Percentiles rank a stretch among this genome's conserved stretches.
These are phyloP conservation scores for Synchiropus splendidus DNA, from an alignment of 2,113 vertebrate species.

Conservation along the genomic window DNA sequence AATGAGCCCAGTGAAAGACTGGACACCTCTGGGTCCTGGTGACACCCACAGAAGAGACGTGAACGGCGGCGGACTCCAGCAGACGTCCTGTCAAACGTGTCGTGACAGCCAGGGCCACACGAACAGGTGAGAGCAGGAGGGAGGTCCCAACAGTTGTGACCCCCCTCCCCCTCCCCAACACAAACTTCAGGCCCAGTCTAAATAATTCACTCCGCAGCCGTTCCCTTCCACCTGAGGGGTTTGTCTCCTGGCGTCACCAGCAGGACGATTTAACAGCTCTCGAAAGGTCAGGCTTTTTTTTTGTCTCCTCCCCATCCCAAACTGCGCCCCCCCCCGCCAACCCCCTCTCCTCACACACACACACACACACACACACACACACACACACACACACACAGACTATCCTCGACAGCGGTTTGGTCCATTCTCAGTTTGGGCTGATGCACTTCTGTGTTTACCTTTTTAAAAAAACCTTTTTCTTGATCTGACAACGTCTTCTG, in stretches of 20 bases:
- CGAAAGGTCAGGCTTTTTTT: constrained; percentile 67
- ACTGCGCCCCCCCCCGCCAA: constrained; percentile 1
- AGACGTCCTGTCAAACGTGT: no score
- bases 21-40: no score
- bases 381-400: constrained; percentile 16
- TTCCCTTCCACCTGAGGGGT: constrained; percentile 76
- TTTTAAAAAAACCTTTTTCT: constrained; percentile 40
- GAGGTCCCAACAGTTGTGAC: constrained; percentile 39
- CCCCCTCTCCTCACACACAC: constrained; percentile 5
- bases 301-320: constrained; percentile 7
- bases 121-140: constrained; percentile 25
- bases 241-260: constrained; percentile 76
- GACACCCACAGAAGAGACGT: no score
- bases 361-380: constrained; percentile 3
- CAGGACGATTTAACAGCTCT: constrained; percentile 70
- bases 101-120: no score
- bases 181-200: constrained; percentile 58
- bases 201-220: constrained; percentile 73
- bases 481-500: constrained; percentile 55
- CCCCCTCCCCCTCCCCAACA: constrained; percentile 1
- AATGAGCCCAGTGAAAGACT: no score
- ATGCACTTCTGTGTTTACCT: constrained; percentile 59
- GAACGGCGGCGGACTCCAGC: no score
- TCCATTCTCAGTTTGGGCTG: constrained; percentile 38
- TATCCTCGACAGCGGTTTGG: constrained; percentile 38